Conservation (phyloP, 2,888 invertebrate genomes). For the Miltochrista miniata region DNA sequence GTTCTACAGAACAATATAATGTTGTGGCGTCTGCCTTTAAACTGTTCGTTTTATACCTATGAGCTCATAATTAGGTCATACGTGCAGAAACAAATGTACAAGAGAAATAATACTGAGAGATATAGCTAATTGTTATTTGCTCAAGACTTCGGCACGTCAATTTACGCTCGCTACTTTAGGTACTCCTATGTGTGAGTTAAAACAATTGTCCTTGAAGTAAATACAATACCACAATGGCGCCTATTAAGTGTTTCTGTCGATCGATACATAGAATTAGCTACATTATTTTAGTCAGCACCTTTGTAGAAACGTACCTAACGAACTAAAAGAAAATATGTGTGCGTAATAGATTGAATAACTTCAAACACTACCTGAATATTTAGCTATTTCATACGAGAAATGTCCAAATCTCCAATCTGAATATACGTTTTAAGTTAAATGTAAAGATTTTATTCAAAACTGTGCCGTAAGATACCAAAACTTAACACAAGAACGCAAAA, state of each 20-base stretch:
- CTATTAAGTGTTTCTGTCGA: slow-evolving; percentile 39
- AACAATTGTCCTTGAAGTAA: slow-evolving; percentile 43
- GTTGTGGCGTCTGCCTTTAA: too few species aligned
- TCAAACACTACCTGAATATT: too few species aligned
- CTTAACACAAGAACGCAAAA: slow-evolving; percentile 38
- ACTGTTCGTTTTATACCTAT: neutral
- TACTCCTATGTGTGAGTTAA: slow-evolving; percentile 24
- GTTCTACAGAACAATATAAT: too few species aligned
- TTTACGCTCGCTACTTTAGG: slow-evolving; percentile 18
- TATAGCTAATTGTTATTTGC: neutral
- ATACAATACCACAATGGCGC: slow-evolving; percentile 35
- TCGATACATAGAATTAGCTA: slow-evolving; percentile 12
- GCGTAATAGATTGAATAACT: too few species aligned
- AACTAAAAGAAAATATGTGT: neutral
- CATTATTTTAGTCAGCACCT: neutral
- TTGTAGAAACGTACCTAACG: neutral
- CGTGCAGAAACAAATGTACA: too few species aligned
- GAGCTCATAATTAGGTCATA: too few species aligned
- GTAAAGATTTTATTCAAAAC: slow-evolving; percentile 20
- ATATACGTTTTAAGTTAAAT: too few species aligned
- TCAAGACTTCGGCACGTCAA: slow-evolving; percentile 17
- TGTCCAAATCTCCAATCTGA: too few species aligned
- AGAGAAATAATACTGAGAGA: too few species aligned
- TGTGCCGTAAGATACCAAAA: slow-evolving; percentile 26
- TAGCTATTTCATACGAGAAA: too few species aligned